Evolutionary conservation across 2,113 vertebrate genomes (phyloP).

Genomic region (Ceuthmochares aereus): DNA sequence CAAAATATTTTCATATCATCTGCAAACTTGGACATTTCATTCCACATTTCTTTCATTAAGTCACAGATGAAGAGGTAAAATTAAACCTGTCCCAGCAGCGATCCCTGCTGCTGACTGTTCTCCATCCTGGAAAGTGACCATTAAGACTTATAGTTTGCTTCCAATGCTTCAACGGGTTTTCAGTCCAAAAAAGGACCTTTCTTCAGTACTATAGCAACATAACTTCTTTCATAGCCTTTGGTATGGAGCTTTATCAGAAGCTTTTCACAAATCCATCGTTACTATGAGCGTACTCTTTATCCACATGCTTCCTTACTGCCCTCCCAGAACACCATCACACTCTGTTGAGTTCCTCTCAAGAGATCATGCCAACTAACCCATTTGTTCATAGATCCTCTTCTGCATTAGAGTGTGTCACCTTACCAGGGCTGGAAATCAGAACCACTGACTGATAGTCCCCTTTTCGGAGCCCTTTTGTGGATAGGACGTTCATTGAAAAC

Average conservation of each 20-base stretch:
- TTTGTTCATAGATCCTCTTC: not conserved
- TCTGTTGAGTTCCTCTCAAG: not conserved
- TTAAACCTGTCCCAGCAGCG: not conserved
- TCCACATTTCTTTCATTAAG: not conserved
- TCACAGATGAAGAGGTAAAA: not conserved
- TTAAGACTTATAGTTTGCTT: not conserved
- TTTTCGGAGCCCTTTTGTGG: not conserved
- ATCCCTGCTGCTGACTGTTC: not conserved
- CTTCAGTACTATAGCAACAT: not conserved
- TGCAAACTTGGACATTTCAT: not conserved
- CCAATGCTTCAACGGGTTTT: not conserved
- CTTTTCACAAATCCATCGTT: not conserved
- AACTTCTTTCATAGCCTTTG: not conserved
- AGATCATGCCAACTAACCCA: not conserved
- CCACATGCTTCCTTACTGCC: not conserved
- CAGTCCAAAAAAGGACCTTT: not conserved
- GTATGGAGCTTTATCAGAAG: not conserved
- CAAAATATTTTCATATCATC: not conserved
- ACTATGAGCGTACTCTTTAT: not conserved
- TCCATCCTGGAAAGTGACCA: not conserved
- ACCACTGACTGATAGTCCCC: not conserved
- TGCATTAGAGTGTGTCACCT: not conserved
- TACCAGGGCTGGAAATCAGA: not conserved
- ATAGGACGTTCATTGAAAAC: not conserved
- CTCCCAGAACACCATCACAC: not conserved